Evolutionary conservation across 2,113 vertebrate genomes (phyloP).

Genomic region (Noctilio leporinus): DNA sequence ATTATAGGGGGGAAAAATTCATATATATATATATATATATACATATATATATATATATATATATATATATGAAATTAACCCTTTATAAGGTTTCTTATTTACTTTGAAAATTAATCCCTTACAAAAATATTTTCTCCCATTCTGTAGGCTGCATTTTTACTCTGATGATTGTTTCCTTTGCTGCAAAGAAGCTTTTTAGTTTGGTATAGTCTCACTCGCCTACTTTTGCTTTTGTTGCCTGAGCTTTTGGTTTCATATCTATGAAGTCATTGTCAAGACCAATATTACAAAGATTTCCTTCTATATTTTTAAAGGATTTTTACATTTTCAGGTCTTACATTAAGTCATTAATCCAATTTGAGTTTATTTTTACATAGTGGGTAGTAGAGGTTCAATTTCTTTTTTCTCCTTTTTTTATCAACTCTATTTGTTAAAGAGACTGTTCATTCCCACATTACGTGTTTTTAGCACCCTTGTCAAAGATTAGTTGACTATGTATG

Average conservation of each 20-base stretch:
- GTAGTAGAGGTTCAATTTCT: neutral
- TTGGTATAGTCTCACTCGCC: neutral
- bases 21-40: no score
- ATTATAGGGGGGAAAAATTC: no score
- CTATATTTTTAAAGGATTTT: neutral
- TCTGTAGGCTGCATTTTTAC: no score
- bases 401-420: neutral
- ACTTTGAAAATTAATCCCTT: neutral
- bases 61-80: no score
- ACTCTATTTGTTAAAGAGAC: neutral
- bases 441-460: neutral
- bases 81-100: no score
- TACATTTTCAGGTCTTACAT: neutral
- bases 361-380: neutral
- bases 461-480: no score
- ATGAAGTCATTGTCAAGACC: no score
- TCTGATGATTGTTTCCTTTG: neutral
- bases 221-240: neutral
- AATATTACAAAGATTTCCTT: neutral
- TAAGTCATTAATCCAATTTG: neutral
- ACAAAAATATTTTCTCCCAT: no score
- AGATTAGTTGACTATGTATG: neutral
- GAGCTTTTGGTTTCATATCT: no score
- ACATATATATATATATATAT: no score
- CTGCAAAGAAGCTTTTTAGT: neutral